Percentiles rank a stretch among this genome's conserved stretches.
Evolutionary conservation across 1,140 invertebrate genomes (phyloP).

Genomic region (Hormaphis cornu): DNA sequence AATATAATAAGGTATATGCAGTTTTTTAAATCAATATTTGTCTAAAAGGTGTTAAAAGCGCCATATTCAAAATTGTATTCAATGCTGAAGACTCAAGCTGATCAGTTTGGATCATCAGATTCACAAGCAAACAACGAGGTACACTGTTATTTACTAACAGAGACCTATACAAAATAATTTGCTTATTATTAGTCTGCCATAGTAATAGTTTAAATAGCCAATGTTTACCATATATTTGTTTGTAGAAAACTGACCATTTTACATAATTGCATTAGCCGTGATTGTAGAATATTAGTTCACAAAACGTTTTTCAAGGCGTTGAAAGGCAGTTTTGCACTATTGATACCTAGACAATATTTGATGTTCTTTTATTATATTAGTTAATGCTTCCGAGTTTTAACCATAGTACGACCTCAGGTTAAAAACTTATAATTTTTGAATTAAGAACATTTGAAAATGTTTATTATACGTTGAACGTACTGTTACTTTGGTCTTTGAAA

Average conservation of each 20-base stretch:
- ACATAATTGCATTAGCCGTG: constrained; percentile 8
- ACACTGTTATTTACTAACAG: constrained; percentile 34
- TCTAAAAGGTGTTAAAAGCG: constrained; percentile 78
- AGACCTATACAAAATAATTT: constrained; percentile 5
- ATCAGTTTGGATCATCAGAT: constrained; percentile 57
- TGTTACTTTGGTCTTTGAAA: too few species aligned
- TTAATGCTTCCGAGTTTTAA: constrained; percentile 1
- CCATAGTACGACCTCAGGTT: neutral
- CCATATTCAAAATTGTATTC: constrained; percentile 90
- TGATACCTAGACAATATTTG: constrained; percentile 14
- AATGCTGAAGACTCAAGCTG: constrained; percentile 82
- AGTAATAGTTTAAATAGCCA: constrained; percentile 15
- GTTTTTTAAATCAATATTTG: constrained; percentile 14
- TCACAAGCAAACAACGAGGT: constrained; percentile 52
- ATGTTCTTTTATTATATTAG: neutral
- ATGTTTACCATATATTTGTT: neutral
- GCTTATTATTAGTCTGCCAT: constrained; percentile 6
- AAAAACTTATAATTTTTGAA: neutral
- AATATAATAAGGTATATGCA: neutral
- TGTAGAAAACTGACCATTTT: constrained; percentile 10
- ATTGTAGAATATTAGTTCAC: constrained; percentile 17
- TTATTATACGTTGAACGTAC: too few species aligned
- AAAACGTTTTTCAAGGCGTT: constrained; percentile 11
- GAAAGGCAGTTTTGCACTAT: constrained; percentile 12
- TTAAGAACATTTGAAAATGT: too few species aligned